Conservation (phyloP, 2,888 invertebrate genomes). For the Tipula lateralis region DNA sequence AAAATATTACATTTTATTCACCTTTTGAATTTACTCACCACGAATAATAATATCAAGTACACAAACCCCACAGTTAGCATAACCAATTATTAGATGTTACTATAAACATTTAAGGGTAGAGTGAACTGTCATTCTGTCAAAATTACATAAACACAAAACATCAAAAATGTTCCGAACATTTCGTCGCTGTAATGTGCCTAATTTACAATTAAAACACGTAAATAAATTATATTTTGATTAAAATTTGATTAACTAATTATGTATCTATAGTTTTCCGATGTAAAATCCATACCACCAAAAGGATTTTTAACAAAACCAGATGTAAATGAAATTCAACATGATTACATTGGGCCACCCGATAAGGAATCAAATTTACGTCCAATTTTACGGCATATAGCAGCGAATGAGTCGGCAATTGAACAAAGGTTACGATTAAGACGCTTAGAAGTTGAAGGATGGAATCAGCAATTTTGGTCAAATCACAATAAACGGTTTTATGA, state of each 20-base stretch:
- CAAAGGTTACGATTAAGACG: constrained; percentile 59
- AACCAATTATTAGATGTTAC: no score
- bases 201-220: not conserved
- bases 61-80: not conserved
- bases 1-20: no score
- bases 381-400: constrained; percentile 59
- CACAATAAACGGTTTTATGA: constrained; percentile 74
- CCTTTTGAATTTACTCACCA: not conserved
- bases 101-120: not conserved
- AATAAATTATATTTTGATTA: not conserved
- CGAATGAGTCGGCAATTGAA: constrained; percentile 64
- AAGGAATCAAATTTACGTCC: constrained; percentile 72
- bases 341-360: constrained; percentile 62
- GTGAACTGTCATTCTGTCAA: not conserved
- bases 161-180: not conserved
- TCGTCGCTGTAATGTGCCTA: not conserved
- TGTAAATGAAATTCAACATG: constrained; percentile 39
- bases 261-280: not conserved
- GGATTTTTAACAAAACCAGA: constrained; percentile 42
- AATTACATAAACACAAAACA: not conserved
- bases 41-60: not conserved
- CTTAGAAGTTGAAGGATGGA: constrained; percentile 72
- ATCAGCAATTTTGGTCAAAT: constrained; percentile 75
- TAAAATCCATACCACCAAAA: not conserved
- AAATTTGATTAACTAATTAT: not conserved